These are phyloP conservation scores for Heliconius ethilla DNA, from an alignment of 2,888 invertebrate genomes.

Conservation along the genomic window DNA sequence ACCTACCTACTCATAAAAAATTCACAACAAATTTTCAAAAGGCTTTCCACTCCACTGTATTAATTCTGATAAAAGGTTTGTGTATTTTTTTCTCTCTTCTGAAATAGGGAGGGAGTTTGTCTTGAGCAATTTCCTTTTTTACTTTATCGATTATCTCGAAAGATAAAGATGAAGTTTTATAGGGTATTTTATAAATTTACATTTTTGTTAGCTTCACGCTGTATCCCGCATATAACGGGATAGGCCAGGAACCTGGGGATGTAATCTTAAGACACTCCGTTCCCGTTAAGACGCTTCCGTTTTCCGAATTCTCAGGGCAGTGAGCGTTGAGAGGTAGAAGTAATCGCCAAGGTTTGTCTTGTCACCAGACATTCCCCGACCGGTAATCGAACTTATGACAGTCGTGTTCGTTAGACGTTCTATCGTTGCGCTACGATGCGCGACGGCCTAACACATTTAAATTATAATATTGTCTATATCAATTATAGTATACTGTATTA, in stretches of 20 bases:
- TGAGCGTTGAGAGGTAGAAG: neutral
- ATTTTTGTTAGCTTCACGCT: neutral
- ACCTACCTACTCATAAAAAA: constrained; percentile 30
- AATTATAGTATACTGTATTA: neutral
- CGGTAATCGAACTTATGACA: neutral
- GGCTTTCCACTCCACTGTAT: constrained; percentile 19
- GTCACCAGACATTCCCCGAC: neutral
- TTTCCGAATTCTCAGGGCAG: too few species aligned
- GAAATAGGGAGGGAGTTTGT: constrained; percentile 5
- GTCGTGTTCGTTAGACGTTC: neutral
- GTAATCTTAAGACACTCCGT: neutral
- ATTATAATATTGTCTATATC: too few species aligned
- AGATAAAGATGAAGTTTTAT: constrained; percentile 16
- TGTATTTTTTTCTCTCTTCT: constrained; percentile 13
- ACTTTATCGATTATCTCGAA: constrained; percentile 17
- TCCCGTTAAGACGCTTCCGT: too few species aligned
- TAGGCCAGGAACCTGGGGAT: neutral
- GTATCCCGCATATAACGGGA: neutral
- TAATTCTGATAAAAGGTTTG: constrained; percentile 23
- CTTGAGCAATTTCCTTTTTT: constrained; percentile 18
- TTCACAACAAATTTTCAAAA: constrained; percentile 22
- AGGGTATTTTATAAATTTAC: neutral
- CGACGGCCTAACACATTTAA: neutral
- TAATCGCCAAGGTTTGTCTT: neutral
- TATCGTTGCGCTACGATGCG: neutral